Evolutionary conservation across 1,140 invertebrate species (phyloP), one percentile per base, ranked within the genome.

Genomic region (Ostrea edulis): DNA sequence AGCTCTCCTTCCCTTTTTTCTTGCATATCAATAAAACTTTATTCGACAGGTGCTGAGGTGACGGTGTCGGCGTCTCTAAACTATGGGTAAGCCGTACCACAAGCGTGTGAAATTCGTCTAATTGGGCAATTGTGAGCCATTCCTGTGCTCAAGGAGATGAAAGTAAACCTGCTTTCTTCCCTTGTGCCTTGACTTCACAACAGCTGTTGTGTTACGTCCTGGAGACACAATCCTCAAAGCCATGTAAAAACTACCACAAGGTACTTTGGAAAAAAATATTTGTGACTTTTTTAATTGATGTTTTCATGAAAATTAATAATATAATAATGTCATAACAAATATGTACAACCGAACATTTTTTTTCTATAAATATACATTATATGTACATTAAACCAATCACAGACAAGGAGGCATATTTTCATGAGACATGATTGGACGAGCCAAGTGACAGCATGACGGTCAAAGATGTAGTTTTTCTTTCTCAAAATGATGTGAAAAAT

Each of bases 361-460:
- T 89, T 92, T 88, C 90, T 92, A 92, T 92, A 92, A 92, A 92
- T 92, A 92, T 92, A 92, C 90, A 92, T 91, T 90, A 86, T 92
- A 92, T 92, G 88, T 92, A 92, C 91, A 92, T 88, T 58, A 62
- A 62, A 62, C 35, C 53, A 85, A 85, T 91, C 90, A 90, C 91
- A 91, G 90, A 86, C 83, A 83, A 83, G n/a, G 53, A n/a, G 53
- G 51, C 82, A 83, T 81, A 81, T 81, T 51, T 83, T 54, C 82
- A 22, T 83, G 53, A 83, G 53, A 52, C 44, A n/a, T 83, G 82
- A 54, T 51, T 22, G 22, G 20, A 52, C 35, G 14, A 53, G 44
- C 17, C 68, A 29, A 29, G 25, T 77, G 68, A 90, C 25, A 51
- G 51, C 77, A 55, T 55, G 54, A 82, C 25, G 77, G 51, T 29